Evolutionary conservation across 2,113 vertebrate species (phyloP).

Genomic region (Callithrix jacchus): DNA sequence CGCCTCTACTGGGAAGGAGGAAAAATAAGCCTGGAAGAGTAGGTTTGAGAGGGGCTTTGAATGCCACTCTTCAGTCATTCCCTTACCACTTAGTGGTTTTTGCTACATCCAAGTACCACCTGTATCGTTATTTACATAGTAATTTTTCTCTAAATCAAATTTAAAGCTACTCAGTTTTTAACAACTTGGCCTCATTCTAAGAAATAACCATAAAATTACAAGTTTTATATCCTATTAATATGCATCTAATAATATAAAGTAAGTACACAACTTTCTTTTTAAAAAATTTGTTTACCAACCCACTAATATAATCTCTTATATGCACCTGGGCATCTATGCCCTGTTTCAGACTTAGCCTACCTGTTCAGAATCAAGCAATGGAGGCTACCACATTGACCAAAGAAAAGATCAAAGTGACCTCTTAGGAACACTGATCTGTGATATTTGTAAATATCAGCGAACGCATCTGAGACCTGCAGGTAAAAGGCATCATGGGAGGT

Average conservation of each 20-base stretch:
- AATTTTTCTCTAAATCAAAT: neutral
- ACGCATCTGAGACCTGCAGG: neutral
- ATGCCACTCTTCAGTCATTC: neutral
- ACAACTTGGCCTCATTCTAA: constrained; percentile 15
- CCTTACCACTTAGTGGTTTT: neutral
- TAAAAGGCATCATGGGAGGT: neutral
- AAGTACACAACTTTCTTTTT: neutral
- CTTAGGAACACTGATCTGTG: neutral
- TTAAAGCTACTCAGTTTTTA: neutral
- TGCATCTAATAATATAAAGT: neutral
- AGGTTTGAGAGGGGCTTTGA: neutral
- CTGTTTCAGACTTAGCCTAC: neutral
- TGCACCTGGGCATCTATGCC: no score
- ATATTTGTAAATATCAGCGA: neutral
- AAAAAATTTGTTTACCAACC: neutral
- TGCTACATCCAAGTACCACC: neutral
- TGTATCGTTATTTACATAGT: neutral
- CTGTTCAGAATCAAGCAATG: neutral
- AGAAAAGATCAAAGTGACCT: neutral
- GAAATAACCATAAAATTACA: neutral
- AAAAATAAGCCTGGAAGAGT: neutral
- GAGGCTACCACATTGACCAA: neutral
- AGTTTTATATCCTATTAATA: neutral
- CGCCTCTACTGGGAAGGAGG: neutral
- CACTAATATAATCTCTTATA: neutral